A percentile compares a stretch with the other conserved stretches of the same genome.
These are phyloP conservation scores for Danio albolineatus DNA, from an alignment of 2,797 vertebrate genomes.

Conservation along the genomic window DNA sequence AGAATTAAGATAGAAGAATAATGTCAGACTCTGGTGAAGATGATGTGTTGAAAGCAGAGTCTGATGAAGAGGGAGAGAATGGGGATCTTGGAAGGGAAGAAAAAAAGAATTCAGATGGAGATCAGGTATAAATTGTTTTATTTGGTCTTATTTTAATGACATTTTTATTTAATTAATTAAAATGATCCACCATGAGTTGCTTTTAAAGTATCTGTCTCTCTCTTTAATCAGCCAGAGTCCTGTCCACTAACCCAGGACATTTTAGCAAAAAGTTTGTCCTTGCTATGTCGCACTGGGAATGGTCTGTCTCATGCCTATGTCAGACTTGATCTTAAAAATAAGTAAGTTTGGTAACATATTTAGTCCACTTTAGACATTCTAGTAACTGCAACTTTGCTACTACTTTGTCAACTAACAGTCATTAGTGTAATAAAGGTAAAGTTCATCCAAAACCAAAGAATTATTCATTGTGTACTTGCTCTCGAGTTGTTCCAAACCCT, in stretches of 20 bases:
- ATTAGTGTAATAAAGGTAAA: too few relatives aligned
- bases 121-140: conserved; percentile 42
- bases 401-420: too few relatives aligned
- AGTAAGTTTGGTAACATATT: conserved; percentile 68
- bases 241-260: conserved; percentile 78
- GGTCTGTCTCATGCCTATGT: conserved; percentile 88
- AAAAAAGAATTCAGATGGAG: conserved; percentile 12
- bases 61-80: conserved; percentile 54
- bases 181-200: neutral
- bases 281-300: conserved; percentile 86
- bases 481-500: too few relatives aligned
- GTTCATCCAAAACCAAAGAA: too few relatives aligned
- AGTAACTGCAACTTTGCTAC: neutral
- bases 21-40: conserved; percentile 66
- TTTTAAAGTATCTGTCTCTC: neutral
- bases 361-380: neutral
- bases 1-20: neutral
- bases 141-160: neutral
- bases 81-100: conserved; percentile 8
- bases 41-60: conserved; percentile 46
- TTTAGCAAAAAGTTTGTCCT: conserved; percentile 83
- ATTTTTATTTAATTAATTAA: too few relatives aligned
- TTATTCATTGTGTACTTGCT: too few relatives aligned
- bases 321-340: conserved; percentile 83
- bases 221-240: conserved; percentile 59